phyloP scores from a whole-genome alignment of 2,797 vertebrate genomes.

The Rhynchotus rufescens region DNA sequence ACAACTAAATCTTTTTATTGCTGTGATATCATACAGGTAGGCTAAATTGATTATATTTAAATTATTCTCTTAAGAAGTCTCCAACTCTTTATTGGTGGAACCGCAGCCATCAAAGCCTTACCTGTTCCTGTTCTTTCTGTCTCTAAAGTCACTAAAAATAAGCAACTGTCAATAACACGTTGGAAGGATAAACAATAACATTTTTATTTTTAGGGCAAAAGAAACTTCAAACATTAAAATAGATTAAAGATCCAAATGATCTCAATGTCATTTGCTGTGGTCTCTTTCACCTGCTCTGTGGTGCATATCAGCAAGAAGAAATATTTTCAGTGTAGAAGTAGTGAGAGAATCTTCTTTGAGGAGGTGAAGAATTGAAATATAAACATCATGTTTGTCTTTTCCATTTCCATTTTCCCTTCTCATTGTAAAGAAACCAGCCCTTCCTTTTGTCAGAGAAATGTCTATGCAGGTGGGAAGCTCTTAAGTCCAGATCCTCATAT shows the following conservation, averaged over 20 bases:
- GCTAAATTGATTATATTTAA: conserved; percentile 72
- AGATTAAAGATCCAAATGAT: conserved; percentile 62
- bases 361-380: neutral
- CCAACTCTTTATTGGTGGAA: conserved; percentile 16
- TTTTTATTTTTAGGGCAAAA: conserved; percentile 56
- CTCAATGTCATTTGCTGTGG: conserved; percentile 5
- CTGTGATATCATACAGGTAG: conserved; percentile 36
- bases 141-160: conserved; percentile 76
- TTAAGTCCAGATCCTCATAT: neutral
- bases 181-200: conserved; percentile 15
- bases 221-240: conserved; percentile 62
- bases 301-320: conserved; percentile 10
- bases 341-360: neutral
- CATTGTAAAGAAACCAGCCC: neutral
- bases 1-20: conserved; percentile 44
- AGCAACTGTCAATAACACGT: conserved; percentile 64
- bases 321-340: neutral
- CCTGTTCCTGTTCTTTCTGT: conserved; percentile 40
- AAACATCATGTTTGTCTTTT: neutral
- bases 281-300: conserved; percentile 17
- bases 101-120: conserved; percentile 61
- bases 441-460: neutral
- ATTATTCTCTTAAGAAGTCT: conserved; percentile 60
- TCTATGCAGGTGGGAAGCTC: neutral
- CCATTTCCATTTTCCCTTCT: neutral